Base-by-base conservation (phyloP, 2,797 vertebrate genomes). In the Acanthurus leucopareius region DNA sequence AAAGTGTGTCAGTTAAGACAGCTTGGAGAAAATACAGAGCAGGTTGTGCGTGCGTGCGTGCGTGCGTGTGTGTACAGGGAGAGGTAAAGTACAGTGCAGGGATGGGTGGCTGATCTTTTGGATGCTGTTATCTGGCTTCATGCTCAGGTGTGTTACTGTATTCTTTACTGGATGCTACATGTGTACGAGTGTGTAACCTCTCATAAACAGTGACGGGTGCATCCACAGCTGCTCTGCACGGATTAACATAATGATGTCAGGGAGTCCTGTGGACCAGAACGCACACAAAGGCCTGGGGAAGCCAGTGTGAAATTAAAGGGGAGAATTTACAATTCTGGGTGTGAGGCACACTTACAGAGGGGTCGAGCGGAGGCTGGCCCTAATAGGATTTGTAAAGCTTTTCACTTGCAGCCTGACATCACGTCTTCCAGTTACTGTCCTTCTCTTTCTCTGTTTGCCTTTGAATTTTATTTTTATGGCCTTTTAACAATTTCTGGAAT, bases 191-290 rank as follows among this genome's bases (percentile, higher is more conserved):
- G 75, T 73, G 73, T 73, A 70, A 60, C 77, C 65, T 42, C 86
- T 89, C 84, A 85, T 86, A 81, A 91, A 79, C 82, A 77, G 79
- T 51, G 83, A 88, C 79, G 71, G 84, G 86, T 77, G 89, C 69
- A 73, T 76, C 80, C 80, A 73, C 91, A 91, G 93, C 89, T 92
- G 92, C 89, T 85, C 65, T 62, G 84, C 73, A 49, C n/a, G 85
- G 90, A 95, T 95, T 95, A 92, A 87, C 94, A 94, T 95, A 94
- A 94, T 93, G 90, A 90, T 93, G 86, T 88, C 80, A 85, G 86
- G 73, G 87, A 87, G 89, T 89, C 89, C 84, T 54, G 65, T 85
- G 86, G 91, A 92, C 90, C 88, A 86, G 88, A 94, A 94, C 86
- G 32, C 76, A 86, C 88, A 93, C 89, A 93, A 94, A 94, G 86